Conservation (phyloP, 2,888 invertebrate genomes). For the Mantis religiosa region DNA sequence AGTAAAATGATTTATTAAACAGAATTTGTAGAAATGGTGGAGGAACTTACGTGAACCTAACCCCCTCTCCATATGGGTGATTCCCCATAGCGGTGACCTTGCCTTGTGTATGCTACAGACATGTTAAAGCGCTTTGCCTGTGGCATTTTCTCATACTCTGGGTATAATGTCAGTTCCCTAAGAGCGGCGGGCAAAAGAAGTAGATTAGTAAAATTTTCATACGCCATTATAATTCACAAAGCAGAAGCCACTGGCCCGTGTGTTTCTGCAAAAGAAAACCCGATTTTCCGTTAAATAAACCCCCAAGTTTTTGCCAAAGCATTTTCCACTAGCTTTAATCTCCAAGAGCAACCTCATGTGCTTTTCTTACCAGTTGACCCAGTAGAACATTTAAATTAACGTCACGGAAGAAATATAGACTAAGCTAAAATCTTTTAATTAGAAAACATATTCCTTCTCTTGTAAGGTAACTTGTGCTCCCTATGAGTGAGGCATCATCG, state of each 20-base stretch:
- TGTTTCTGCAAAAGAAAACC: background rate
- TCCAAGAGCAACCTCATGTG: background rate
- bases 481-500: too few species aligned
- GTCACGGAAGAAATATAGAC: background rate
- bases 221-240: background rate
- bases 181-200: background rate
- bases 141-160: background rate
- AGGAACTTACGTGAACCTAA: too few species aligned
- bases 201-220: background rate
- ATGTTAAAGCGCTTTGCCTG: too few species aligned
- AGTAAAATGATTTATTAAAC: too few species aligned
- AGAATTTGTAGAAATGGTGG: too few species aligned
- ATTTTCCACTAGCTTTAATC: background rate
- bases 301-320: background rate
- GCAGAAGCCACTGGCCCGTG: background rate
- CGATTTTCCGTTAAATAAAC: background rate
- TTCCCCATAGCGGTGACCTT: too few species aligned
- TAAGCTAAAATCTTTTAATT: background rate
- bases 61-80: too few species aligned
- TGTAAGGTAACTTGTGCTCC: too few species aligned
- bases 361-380: background rate
- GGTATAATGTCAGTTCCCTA: background rate
- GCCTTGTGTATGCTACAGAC: too few species aligned
- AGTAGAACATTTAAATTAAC: background rate
- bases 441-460: background rate